Conservation (phyloP, 2,113 vertebrate species). For the Balaeniceps rex region DNA sequence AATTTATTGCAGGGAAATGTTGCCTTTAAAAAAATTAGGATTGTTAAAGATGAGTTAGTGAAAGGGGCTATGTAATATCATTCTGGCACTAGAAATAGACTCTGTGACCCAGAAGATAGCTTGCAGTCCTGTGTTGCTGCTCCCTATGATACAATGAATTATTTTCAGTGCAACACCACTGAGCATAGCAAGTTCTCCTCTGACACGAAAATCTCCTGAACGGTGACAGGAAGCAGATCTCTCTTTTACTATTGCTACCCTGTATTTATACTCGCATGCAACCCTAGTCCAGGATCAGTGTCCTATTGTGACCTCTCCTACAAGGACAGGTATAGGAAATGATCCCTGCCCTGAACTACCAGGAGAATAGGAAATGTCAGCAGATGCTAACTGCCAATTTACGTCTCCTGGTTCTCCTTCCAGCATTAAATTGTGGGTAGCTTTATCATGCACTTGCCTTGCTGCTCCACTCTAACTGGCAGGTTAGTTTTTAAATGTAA, state of each 20-base stretch:
- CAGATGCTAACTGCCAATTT: not conserved
- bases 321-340: not conserved
- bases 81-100: not conserved
- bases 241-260: not conserved
- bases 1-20: not conserved
- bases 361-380: not conserved
- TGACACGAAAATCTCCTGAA: not conserved
- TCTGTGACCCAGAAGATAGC: slow-evolving; percentile 15
- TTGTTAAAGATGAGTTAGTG: not conserved
- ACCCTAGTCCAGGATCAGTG: not conserved
- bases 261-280: not conserved
- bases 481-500: slow-evolving; percentile 3
- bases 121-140: not conserved
- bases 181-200: not conserved
- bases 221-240: not conserved
- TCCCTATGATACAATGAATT: slow-evolving; percentile 7
- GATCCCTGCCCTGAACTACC: not conserved
- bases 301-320: not conserved
- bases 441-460: not conserved
- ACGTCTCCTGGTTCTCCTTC: not conserved
- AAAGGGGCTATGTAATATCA: not conserved
- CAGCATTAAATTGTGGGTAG: not conserved
- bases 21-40: not conserved
- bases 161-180: not conserved
- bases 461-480: not conserved